Evolutionary conservation across 2,797 vertebrate genomes (phyloP).

Genomic region (Anguilla anguilla): DNA sequence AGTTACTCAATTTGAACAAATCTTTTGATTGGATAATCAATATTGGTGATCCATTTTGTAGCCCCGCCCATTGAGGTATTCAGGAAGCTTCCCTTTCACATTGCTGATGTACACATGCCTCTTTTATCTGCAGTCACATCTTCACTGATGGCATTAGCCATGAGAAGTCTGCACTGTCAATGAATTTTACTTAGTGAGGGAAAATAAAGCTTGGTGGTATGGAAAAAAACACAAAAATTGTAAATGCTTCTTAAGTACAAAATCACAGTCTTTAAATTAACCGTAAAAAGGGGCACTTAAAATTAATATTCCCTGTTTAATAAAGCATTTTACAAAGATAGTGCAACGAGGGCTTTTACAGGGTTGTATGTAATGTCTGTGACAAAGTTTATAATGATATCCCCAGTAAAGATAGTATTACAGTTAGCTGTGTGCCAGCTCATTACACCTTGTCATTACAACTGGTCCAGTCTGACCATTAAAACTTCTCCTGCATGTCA

Average conservation of each 20-base stretch:
- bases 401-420: conserved; percentile 59
- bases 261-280: conserved; percentile 46
- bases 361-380: conserved; percentile 34
- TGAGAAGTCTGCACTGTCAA: background rate
- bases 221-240: conserved; percentile 39
- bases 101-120: background rate
- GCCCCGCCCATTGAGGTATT: background rate
- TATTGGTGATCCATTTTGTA: background rate
- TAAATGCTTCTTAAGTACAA: conserved; percentile 44
- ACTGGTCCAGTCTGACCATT: conserved; percentile 49
- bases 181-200: background rate
- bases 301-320: conserved; percentile 54
- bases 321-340: conserved; percentile 46
- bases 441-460: conserved; percentile 59
- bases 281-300: conserved; percentile 52
- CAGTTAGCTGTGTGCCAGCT: conserved; percentile 55
- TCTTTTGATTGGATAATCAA: background rate
- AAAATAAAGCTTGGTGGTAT: background rate
- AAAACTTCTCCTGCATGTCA: conserved; percentile 49
- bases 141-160: background rate
- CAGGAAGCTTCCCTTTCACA: background rate
- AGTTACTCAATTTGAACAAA: background rate
- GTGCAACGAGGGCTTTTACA: conserved; percentile 56
- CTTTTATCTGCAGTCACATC: background rate
- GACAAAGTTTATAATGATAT: conserved; percentile 46